Evolutionary conservation across 2,113 vertebrate genomes (phyloP).

Genomic region (Platycercus adscitus): DNA sequence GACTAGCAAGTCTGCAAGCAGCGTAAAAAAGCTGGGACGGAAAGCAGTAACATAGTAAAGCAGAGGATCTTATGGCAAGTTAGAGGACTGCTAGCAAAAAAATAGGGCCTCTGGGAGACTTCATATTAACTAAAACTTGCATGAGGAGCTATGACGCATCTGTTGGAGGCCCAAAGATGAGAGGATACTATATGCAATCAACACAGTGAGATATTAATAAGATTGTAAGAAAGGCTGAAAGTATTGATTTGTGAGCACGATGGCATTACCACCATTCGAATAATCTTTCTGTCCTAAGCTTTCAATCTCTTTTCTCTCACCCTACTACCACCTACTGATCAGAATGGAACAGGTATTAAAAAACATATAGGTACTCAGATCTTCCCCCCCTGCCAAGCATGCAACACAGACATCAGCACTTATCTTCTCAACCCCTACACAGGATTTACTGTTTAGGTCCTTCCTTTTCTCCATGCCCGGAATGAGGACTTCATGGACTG

Average conservation of each 20-base stretch:
- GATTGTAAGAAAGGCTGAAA: neutral
- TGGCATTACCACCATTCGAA: neutral
- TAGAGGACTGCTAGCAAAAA: neutral
- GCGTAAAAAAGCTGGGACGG: neutral
- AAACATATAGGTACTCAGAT: neutral
- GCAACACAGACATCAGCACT: neutral
- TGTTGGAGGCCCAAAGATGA: neutral
- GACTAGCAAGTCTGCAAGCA: neutral
- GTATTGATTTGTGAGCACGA: neutral
- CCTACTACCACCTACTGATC: neutral
- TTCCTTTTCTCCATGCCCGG: neutral
- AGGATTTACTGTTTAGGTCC: neutral
- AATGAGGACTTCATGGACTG: neutral
- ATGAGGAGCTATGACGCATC: neutral
- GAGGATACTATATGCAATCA: neutral
- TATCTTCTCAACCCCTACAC: rapidly evolving
- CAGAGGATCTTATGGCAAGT: neutral
- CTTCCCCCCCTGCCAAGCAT: neutral
- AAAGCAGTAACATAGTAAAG: neutral
- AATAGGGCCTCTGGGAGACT: neutral
- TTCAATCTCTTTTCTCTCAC: neutral
- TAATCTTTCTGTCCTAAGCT: neutral
- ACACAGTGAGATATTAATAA: neutral
- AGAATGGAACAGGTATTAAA: neutral
- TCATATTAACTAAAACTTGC: neutral